Evolutionary conservation across 2,888 invertebrate genomes (phyloP).

Genomic region (Catocala nupta): DNA sequence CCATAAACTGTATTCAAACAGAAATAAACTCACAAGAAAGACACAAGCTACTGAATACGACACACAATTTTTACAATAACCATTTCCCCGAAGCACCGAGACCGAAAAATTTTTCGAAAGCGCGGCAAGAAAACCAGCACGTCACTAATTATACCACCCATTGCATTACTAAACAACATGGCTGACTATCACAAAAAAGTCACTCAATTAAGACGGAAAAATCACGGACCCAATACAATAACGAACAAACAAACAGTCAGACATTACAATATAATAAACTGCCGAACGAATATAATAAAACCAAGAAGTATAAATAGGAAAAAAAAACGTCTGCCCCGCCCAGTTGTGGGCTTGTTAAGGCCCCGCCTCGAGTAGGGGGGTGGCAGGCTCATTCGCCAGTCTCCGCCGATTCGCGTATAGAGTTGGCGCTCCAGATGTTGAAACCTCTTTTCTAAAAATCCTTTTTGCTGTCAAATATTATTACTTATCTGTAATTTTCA

Average conservation of each 20-base stretch:
- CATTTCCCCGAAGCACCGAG: constrained; percentile 33
- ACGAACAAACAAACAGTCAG: constrained; percentile 74
- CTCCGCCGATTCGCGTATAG: constrained; percentile 72
- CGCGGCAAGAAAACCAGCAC: constrained; percentile 27
- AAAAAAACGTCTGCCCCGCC: constrained; percentile 69
- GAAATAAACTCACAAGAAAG: background rate
- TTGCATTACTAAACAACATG: constrained; percentile 44
- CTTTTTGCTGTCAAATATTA: constrained; percentile 47
- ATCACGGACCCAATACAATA: constrained; percentile 64
- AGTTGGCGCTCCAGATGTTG: constrained; percentile 62
- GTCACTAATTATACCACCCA: constrained; percentile 42
- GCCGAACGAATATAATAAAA: constrained; percentile 72
- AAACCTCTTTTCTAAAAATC: constrained; percentile 53
- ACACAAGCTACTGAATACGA: background rate
- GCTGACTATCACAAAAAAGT: constrained; percentile 52
- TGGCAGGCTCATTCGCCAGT: constrained; percentile 75
- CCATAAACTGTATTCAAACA: background rate
- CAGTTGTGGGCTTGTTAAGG: constrained; percentile 51
- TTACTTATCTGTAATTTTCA: constrained; percentile 37
- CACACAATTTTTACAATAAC: background rate
- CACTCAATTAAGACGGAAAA: constrained; percentile 70
- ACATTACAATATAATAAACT: constrained; percentile 83
- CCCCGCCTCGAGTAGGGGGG: constrained; percentile 74
- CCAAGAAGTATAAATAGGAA: constrained; percentile 70
- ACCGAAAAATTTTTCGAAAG: constrained; percentile 25